Conservation (phyloP, 2,113 vertebrate species). For the Mixornis gularis region DNA sequence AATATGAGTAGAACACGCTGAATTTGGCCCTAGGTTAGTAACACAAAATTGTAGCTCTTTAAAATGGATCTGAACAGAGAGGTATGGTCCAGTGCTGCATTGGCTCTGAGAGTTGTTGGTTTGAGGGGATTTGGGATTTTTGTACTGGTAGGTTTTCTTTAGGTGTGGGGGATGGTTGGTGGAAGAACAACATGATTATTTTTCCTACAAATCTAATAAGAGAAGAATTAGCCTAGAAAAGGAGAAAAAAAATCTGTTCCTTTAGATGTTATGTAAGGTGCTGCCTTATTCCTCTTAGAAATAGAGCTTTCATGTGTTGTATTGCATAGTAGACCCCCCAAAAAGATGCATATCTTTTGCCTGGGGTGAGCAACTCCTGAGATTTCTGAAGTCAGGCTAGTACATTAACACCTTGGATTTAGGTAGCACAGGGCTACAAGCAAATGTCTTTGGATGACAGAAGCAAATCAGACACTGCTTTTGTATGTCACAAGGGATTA, state of each 20-base stretch:
- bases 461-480: conserved; percentile 69
- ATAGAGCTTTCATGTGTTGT: background rate
- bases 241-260: background rate
- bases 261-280: background rate
- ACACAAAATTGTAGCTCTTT: background rate
- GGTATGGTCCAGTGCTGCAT: background rate
- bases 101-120: background rate
- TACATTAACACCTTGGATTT: conserved; percentile 73
- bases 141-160: background rate
- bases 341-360: conserved; percentile 50
- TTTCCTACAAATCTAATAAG: background rate
- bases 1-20: background rate
- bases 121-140: background rate
- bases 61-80: background rate
- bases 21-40: conserved; percentile 6
- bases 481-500: conserved; percentile 66
- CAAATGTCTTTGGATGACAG: conserved; percentile 57
- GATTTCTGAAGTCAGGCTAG: conserved; percentile 64
- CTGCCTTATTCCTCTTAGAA: background rate
- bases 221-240: background rate
- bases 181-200: background rate
- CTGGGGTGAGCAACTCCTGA: conserved; percentile 58
- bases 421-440: conserved; percentile 43
- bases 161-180: background rate
- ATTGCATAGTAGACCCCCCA: background rate